Evolutionary conservation across 2,113 vertebrate species (phyloP), one percentile per base, ranked within the genome.

Genomic region (Myocastor coypus): DNA sequence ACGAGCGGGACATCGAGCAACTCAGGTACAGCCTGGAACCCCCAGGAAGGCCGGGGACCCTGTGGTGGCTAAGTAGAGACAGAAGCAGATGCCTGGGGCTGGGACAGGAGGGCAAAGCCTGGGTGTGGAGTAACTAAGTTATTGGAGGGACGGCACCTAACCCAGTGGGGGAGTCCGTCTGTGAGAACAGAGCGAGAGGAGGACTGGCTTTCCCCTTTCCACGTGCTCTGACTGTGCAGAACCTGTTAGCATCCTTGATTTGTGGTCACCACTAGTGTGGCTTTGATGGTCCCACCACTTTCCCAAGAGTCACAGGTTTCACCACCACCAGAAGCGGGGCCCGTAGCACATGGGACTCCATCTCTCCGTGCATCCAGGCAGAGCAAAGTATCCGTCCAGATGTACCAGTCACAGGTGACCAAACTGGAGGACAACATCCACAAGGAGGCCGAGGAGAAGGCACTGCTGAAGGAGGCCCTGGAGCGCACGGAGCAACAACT

Each of bases 401-500:
- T 94, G 73, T 98, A 98, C 92, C 98, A 96, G 98, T 94, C 96
- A 0, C 97, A 98, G 92, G 73, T 98, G 94, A 96, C 98, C 1
- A 97, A 1, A 24, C 95, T 99, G 73, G 98, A 98, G 30, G 98
- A 98, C 3, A 96, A 98, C 95, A 64, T 98, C 86, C 96, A 97
- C 91, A 98, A 96, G 40, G 97, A 98, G 75, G 91, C 92, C 0
- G 98, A 98, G 42, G 99, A 99, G 87, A 99, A 98, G 69, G 98
- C 98, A 0, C 95, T 98, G 96, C 98, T 99, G 34, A 97, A 69
- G 5, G 98, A 99, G 96, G 98, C 99, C 2, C 97, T 99, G 96
- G 95, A 98, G 92, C 98, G 98, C 93, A 96, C 17, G 0, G 98
- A 97, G 97, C 94, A 94, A 1, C 98, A 98, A 94, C 98, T 99